Base-by-base conservation (phyloP, 2,888 invertebrate genomes). In the Athripsodes cinereus region DNA sequence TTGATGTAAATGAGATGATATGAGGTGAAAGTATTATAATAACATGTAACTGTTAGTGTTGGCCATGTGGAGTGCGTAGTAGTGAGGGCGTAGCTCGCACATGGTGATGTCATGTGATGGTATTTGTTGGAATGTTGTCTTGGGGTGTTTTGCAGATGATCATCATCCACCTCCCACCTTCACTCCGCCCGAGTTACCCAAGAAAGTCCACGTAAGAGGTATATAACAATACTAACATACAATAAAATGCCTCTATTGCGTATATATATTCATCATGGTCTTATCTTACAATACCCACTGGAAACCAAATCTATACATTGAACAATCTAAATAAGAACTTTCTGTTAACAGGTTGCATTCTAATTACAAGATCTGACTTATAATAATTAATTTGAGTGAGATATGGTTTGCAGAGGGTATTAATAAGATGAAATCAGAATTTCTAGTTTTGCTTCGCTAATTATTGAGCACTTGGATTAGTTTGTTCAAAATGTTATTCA, bases 151-250 rank as follows among this genome's bases (percentile, higher is more conserved):
- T 92, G 84, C 92, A 92, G 92, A 92, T 91, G 92, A 92, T 84
- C 91, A 91, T 87, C 92, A 92, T 84, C 91, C 92, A 87, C 92
- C 92, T 84, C 93, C 94, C 82, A 93, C 94, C 84, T 94, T 93
- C 86, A 95, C 94, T 84, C 94, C 94, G 85, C 94, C 94, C 86
- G 94, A 94, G 90, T 91, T 95, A 86, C 94, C 94, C 85, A 95
- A 95, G 90, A 90, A 92, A 89, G 92, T 92, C 87, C 93, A 93
- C 88, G 88, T 92, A 81, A 87, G 93, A 92, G 93, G 93, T 92
- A 85, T 73, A 73, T 71, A 62, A 82, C 80, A 76, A 62, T 59
- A 74, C 74, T 75, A 40, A 40, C 40, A 75, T 73, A 73, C 71
- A 73, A 72, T 72, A 58, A 72, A 70, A 72, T 70, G 71, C 72